phyloP scores from a whole-genome alignment of 2,797 vertebrate genomes.

The Sebastes miniatus region DNA sequence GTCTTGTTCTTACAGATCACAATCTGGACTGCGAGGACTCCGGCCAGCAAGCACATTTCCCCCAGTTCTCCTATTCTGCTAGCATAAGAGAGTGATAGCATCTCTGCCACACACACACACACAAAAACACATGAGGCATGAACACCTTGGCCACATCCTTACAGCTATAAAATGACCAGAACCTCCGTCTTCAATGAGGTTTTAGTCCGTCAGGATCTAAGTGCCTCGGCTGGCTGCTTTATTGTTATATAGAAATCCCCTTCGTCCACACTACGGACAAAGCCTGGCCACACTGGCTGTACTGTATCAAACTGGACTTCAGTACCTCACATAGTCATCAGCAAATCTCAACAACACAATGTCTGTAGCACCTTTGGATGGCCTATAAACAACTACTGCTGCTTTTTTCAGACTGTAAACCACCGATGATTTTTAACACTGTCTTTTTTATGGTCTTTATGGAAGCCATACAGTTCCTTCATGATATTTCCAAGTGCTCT shows the following conservation, averaged over 20 bases:
- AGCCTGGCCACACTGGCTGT: conserved; percentile 40
- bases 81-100: conserved; percentile 76
- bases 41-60: conserved; percentile 84
- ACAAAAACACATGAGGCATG: conserved; percentile 29
- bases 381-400: conserved; percentile 47
- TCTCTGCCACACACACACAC: conserved; percentile 17
- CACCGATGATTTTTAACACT: neutral
- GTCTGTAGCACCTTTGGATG: conserved; percentile 31
- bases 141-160: conserved; percentile 28
- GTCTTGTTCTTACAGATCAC: conserved; percentile 75
- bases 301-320: conserved; percentile 59
- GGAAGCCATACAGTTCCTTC: conserved; percentile 54
- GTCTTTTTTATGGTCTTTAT: conserved; percentile 34
- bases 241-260: conserved; percentile 28
- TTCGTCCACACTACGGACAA: conserved; percentile 48
- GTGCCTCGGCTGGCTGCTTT: conserved; percentile 61
- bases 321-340: conserved; percentile 50
- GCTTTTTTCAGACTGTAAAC: conserved; percentile 43
- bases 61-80: conserved; percentile 89
- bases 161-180: conserved; percentile 36
- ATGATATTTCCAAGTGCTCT: conserved; percentile 63
- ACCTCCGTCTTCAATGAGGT: conserved; percentile 25
- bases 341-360: conserved; percentile 39
- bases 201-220: conserved; percentile 42
- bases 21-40: conserved; percentile 71